Evolutionary conservation across 2,888 invertebrate genomes (phyloP), one percentile per base, ranked within the genome.

Genomic region (Amphipyra tragopoginis): DNA sequence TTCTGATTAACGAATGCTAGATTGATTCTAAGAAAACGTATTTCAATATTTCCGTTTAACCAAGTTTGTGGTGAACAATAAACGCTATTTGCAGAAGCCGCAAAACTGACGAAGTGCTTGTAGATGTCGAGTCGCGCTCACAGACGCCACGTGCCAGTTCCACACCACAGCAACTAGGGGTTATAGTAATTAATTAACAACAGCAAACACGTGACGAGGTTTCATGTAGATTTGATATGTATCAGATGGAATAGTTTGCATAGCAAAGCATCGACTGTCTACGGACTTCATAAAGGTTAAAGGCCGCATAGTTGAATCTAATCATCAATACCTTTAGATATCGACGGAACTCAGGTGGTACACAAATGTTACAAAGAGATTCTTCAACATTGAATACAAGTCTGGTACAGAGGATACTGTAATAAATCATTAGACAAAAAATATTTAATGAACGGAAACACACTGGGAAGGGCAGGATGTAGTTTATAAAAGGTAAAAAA

Each of bases 51-150:
- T 66, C 70, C 63, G 57, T 47, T 67, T 51, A 81, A 77, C 67
- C 50, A 79, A 82, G 81, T 82, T 83, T 79, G 84, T 77, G 82
- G 75, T 68, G 77, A 84, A 85, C 82, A 81, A 87, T 90, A 90
- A 90, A 88, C 81, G 81, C 83, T 90, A 90, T 89, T 90, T 88
- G 86, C 86, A 86, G 92, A 90, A 90, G 89, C 90, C 89, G 82
- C 89, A 89, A 83, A 87, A 87, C 83, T 81, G 81, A 74, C 77
- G 51, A 54, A 34, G 36, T 54, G 43, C 78, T n/a, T 78, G 73
- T 78, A 75, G 78, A 78, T 83, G 71, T 61, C 63, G 78, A 75
- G 83, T 76, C 76, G 77, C 67, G 79, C 70, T 63, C 62, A 75
- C 68, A 65, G 65, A 69, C 67, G 82, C 81, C 86, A 79, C 83